phyloP scores from a whole-genome alignment of 2,888 invertebrate species.

The Arctia plantaginis region DNA sequence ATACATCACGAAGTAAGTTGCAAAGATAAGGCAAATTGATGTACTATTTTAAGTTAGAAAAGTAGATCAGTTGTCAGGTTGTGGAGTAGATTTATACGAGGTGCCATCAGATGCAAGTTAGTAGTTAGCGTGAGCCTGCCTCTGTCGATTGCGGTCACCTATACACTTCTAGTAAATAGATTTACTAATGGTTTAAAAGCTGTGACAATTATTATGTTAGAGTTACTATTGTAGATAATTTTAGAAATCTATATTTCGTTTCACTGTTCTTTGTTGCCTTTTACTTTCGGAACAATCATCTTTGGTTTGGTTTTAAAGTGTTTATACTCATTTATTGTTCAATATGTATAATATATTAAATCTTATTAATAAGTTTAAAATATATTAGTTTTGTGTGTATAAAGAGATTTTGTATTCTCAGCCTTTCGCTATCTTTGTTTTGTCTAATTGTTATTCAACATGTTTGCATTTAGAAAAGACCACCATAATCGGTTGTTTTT shows the following conservation, averaged over 20 bases:
- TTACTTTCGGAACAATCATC: neutral
- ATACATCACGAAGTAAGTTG: neutral
- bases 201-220: constrained; percentile 52
- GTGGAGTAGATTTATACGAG: constrained; percentile 44
- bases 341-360: neutral
- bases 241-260: neutral
- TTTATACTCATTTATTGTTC: neutral
- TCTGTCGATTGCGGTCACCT: constrained; percentile 49
- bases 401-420: no score
- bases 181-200: constrained; percentile 58
- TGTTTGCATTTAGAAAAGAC: no score
- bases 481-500: no score
- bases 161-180: constrained; percentile 56
- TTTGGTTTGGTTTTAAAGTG: neutral
- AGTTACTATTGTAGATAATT: neutral
- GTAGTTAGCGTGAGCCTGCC: constrained; percentile 54
- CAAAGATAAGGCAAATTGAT: constrained; percentile 18
- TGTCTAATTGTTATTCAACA: no score
- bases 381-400: no score
- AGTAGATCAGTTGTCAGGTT: constrained; percentile 45
- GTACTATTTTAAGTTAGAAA: constrained; percentile 40
- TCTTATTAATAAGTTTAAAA: no score
- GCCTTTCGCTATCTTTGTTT: no score
- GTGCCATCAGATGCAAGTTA: constrained; percentile 53
- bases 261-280: neutral